Evolutionary conservation across 1,140 invertebrate genomes (phyloP), one percentile per base, ranked within the genome.

Genomic region (Eufriesea mexicana): DNA sequence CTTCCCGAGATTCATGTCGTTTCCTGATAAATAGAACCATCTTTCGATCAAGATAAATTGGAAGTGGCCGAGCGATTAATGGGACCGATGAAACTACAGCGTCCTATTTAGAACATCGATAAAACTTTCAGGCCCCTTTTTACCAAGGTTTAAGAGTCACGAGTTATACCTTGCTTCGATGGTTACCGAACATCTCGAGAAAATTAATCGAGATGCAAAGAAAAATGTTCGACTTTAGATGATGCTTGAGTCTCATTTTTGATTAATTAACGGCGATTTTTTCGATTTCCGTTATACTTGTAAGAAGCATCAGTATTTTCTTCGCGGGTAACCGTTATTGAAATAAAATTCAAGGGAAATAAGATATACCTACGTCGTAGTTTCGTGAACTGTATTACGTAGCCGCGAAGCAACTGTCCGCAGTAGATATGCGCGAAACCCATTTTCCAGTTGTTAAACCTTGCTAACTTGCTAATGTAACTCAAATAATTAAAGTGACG

Each of bases 401-500:
- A 74, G 49, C 9, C 76, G 54, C n/a, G 25, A 62, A 49, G 28
- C 47, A 87, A 85, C 78, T 86, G 81, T 80, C 87, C 84, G 16
- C 59, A 47, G 62, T 84, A 71, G 84, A 88, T 83, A 81, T 64
- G 54, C 62, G 51, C 62, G 84, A 78, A 61, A 81, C 35, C 79
- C 67, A 83, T 86, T 86, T 89, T 89, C 81, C 84, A 75, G 49
- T 67, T 89, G 84, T 86, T 88, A 70, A 86, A 74, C 78, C 74
- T 16, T 23, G 35, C 82, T 84, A 89, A 89, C 68, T 89, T 78
- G 72, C 77, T 86, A 80, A 86, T 84, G 88, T 84, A 89, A 89
- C 83, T 84, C 57, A 80, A 88, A 89, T 89, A 86, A 89, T 89
- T 86, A 89, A 86, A 89, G 84, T 81, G 87, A 86, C 84, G 73